Conservation (phyloP, 2,797 vertebrate genomes). For the Odontamblyopus lacepedii region DNA sequence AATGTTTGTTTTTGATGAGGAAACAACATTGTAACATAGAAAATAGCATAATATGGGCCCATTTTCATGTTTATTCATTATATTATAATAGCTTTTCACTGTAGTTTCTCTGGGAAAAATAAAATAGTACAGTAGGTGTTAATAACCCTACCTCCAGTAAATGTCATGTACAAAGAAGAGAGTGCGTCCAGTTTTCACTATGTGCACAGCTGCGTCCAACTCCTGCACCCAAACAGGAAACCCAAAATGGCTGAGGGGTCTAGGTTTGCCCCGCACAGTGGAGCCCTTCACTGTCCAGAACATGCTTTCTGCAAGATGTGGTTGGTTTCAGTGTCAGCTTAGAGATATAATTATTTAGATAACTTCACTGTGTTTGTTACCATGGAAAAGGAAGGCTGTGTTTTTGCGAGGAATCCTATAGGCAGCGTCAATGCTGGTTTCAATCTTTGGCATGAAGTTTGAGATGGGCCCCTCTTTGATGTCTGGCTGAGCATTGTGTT, state of each 20-base stretch:
- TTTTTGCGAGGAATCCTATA: constrained; percentile 77
- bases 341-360: background rate
- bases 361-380: constrained; percentile 46
- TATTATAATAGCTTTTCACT: background rate
- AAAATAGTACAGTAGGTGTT: background rate
- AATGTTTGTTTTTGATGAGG: too few relatives aligned
- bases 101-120: background rate
- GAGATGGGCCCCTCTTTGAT: constrained; percentile 77
- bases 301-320: constrained; percentile 58
- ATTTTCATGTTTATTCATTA: background rate
- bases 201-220: constrained; percentile 77
- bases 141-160: constrained; percentile 78
- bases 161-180: constrained; percentile 78
- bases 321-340: background rate
- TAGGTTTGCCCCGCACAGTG: constrained; percentile 62
- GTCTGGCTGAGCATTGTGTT: constrained; percentile 65
- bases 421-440: constrained; percentile 73
- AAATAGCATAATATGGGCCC: too few relatives aligned
- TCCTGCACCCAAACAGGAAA: constrained; percentile 75
- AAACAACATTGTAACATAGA: too few relatives aligned
- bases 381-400: constrained; percentile 76
- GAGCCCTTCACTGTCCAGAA: constrained; percentile 80
- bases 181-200: constrained; percentile 72
- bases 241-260: constrained; percentile 73
- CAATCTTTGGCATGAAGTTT: constrained; percentile 79